A percentile compares a stretch with the other conserved stretches of the same genome.
These are phyloP conservation scores for Pollimyrus isidori DNA, from an alignment of 2,113 vertebrate genomes.

Conservation along the genomic window DNA sequence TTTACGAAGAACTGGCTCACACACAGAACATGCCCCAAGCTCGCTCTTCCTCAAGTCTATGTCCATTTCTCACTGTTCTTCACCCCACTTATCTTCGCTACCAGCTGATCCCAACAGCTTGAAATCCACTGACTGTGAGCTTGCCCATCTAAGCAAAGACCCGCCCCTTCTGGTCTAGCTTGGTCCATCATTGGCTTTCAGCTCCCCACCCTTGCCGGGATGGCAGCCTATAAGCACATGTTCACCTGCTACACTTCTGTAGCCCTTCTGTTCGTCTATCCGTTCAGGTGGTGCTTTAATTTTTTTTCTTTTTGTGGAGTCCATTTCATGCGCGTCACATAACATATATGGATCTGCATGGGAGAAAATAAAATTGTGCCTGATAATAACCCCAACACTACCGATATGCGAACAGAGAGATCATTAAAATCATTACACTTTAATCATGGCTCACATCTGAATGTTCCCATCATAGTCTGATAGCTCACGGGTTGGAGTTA, in stretches of 20 bases:
- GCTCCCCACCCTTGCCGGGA: neutral
- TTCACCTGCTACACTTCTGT: neutral
- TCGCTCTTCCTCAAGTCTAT: neutral
- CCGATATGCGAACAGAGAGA: neutral
- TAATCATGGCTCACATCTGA: slow-evolving; percentile 8
- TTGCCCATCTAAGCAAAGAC: neutral
- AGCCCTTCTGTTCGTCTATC: slow-evolving; percentile 13
- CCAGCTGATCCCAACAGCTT: neutral
- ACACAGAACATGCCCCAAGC: neutral
- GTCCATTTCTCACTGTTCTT: neutral
- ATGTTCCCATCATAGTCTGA: slow-evolving; percentile 38
- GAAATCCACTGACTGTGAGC: neutral
- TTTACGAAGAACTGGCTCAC: neutral
- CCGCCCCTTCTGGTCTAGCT: neutral
- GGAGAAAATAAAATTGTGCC: neutral
- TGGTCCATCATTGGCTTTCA: neutral
- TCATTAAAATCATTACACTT: neutral
- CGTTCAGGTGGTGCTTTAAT: slow-evolving; percentile 23
- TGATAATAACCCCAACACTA: neutral
- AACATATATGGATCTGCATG: neutral
- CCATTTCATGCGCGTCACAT: neutral
- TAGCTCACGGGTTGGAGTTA: slow-evolving; percentile 54
- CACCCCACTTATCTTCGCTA: neutral
- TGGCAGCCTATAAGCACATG: neutral
- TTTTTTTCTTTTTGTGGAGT: neutral